These are phyloP conservation scores for Oscheius sp. DNA, from an alignment of 2,888 invertebrate genomes.

Conservation along the genomic window DNA sequence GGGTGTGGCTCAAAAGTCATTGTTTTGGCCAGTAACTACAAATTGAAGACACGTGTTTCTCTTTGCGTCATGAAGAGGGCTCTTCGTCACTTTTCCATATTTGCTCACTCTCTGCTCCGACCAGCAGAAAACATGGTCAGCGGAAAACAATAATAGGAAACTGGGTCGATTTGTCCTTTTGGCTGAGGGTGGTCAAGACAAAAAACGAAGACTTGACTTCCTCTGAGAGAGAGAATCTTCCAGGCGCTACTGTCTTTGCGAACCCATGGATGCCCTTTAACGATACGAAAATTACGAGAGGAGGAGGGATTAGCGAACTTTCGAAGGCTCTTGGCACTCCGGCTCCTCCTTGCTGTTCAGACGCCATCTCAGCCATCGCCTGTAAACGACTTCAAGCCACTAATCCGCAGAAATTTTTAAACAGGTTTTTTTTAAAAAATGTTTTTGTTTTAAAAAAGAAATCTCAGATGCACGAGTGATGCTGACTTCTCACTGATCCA, in stretches of 20 bases:
- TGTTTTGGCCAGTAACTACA: too few species aligned
- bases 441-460: conserved; percentile 3
- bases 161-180: background rate
- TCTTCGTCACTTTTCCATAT: background rate
- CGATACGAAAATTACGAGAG: conserved; percentile 24
- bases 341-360: conserved; percentile 57
- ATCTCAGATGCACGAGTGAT: conserved; percentile 47
- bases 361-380: conserved; percentile 54
- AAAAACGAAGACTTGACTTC: background rate
- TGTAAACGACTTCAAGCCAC: conserved; percentile 54
- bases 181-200: too few species aligned
- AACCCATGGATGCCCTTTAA: conserved; percentile 29
- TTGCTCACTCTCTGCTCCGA: background rate
- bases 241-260: conserved; percentile 5
- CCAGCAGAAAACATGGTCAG: background rate
- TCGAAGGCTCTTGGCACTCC: conserved; percentile 49
- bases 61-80: background rate
- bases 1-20: background rate
- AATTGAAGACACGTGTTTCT: background rate
- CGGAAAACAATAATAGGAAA: background rate
- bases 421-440: conserved; percentile 37
- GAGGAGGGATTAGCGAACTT: conserved; percentile 33
- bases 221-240: background rate
- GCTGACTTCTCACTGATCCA: conserved; percentile 65
- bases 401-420: conserved; percentile 52